Evolutionary conservation across 2,888 invertebrate genomes (phyloP).

Genomic region (Psylliodes chrysocephalus): DNA sequence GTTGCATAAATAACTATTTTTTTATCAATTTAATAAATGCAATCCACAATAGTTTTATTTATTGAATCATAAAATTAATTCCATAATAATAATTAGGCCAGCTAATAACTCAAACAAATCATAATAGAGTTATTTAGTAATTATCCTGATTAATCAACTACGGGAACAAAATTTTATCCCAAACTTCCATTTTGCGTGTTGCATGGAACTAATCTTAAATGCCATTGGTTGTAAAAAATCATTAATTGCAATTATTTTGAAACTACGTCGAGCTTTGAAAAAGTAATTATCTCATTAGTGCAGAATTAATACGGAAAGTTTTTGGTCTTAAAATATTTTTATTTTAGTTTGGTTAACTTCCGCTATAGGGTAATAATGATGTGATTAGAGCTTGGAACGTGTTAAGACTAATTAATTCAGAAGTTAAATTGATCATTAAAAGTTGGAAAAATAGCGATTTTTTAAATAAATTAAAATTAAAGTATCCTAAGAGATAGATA

Average conservation of each 20-base stretch:
- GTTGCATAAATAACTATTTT: too few relatives aligned
- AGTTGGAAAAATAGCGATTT: too few relatives aligned
- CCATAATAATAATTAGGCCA: too few relatives aligned
- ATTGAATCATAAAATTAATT: too few relatives aligned
- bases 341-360: neutral
- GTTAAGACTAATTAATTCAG: neutral
- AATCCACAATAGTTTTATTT: too few relatives aligned
- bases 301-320: neutral
- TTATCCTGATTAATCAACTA: neutral
- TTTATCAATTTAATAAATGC: too few relatives aligned
- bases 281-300: neutral
- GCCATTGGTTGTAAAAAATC: neutral
- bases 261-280: neutral
- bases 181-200: neutral
- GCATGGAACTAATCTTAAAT: neutral
- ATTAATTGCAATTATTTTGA: neutral
- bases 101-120: neutral
- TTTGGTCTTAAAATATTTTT: neutral
- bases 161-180: neutral
- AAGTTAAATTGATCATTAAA: too few relatives aligned
- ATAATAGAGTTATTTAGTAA: neutral
- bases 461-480: too few relatives aligned
- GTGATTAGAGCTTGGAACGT: neutral
- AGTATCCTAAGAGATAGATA: too few relatives aligned
- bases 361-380: neutral